Percentiles rank a stretch among this genome's conserved stretches.
These are phyloP conservation scores for Phalacrocorax pelagicus DNA, from an alignment of 2,113 vertebrate species.

Conservation along the genomic window DNA sequence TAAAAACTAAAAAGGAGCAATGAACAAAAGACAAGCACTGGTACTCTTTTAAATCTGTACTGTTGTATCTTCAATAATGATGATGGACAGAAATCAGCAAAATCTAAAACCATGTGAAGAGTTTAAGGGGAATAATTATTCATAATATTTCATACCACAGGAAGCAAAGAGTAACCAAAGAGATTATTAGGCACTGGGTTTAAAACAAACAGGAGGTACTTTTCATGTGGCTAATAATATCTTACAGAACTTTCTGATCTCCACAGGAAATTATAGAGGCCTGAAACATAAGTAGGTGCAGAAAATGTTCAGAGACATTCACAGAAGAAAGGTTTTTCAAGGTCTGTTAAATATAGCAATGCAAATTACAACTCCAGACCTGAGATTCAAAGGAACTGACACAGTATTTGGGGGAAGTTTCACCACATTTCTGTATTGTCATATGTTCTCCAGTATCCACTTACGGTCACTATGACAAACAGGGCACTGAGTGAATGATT, in stretches of 20 bases:
- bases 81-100: not conserved
- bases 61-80: not conserved
- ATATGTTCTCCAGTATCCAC: not conserved
- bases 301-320: not conserved
- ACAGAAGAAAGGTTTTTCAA: not conserved
- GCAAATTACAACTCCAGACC: not conserved
- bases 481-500: not conserved
- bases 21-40: not conserved
- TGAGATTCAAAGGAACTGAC: not conserved
- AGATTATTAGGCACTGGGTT: not conserved
- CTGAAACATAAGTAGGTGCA: not conserved
- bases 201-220: not conserved
- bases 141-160: not conserved
- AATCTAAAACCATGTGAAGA: not conserved
- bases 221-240: not conserved
- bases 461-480: not conserved
- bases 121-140: not conserved
- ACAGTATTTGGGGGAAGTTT: not conserved
- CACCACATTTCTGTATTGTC: not conserved
- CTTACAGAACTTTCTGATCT: not conserved
- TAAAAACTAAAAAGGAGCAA: not conserved
- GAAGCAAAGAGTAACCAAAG: not conserved
- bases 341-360: not conserved
- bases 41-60: not conserved
- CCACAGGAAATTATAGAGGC: not conserved